phyloP scores from a whole-genome alignment of 2,113 vertebrate genomes.

The Pontoporia blainvillei region DNA sequence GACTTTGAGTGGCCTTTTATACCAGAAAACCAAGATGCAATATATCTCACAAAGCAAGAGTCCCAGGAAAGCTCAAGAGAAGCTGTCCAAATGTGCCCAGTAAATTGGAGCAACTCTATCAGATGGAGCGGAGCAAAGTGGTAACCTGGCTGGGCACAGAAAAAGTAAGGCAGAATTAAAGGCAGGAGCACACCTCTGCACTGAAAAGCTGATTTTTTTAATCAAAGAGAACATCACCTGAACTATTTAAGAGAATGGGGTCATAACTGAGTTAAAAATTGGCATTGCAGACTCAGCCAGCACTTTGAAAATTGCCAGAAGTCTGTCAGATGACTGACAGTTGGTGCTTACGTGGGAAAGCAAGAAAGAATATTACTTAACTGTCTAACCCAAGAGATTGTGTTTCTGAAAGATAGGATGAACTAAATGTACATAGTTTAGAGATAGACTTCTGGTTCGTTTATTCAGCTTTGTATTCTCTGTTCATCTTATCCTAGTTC shows the following conservation, averaged over 20 bases:
- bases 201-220: neutral
- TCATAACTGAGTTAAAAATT: neutral
- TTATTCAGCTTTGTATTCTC: neutral
- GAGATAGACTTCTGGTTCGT: neutral
- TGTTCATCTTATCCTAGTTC: neutral
- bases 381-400: neutral
- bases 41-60: neutral
- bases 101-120: neutral
- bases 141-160: accelerated
- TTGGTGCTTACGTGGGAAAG: neutral
- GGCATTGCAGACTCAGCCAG: neutral
- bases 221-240: neutral
- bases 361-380: neutral
- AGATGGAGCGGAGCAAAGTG: neutral
- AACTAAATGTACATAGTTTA: neutral
- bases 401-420: neutral
- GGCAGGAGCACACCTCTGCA: neutral
- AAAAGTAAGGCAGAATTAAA: neutral
- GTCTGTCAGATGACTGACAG: neutral
- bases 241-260: neutral
- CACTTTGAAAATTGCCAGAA: neutral
- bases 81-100: neutral
- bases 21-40: neutral
- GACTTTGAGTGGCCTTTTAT: neutral
- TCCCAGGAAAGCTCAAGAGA: neutral